phyloP scores from a whole-genome alignment of 2,113 vertebrate genomes.

The Semnornis frantzii region DNA sequence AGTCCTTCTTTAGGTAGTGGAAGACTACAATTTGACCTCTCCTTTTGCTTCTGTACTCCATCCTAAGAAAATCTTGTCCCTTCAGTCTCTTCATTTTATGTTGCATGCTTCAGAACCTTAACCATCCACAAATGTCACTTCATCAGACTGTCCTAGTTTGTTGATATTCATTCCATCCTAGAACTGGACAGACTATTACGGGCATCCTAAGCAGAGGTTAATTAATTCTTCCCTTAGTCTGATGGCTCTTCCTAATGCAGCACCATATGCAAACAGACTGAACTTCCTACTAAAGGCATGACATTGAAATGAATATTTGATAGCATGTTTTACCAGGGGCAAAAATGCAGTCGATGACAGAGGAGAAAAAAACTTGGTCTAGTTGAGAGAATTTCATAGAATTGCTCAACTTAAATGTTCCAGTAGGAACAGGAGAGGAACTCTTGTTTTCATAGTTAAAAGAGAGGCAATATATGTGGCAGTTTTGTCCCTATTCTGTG shows the following conservation, averaged over 20 bases:
- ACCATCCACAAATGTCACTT: accelerated
- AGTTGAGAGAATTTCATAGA: neutral
- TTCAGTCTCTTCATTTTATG: neutral
- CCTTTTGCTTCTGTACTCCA: neutral
- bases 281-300: neutral
- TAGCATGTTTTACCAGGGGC: neutral
- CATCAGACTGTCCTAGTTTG: neutral
- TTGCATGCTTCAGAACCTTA: neutral
- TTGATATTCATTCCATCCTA: neutral
- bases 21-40: neutral
- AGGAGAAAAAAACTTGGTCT: neutral
- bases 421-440: neutral
- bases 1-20: neutral
- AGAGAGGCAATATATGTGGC: neutral
- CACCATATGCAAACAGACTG: accelerated
- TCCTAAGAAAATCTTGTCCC: neutral
- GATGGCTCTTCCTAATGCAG: neutral
- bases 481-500: neutral
- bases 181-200: neutral
- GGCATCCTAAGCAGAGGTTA: neutral
- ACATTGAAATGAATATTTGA: neutral
- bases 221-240: neutral
- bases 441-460: neutral
- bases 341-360: neutral
- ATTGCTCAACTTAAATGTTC: neutral